Evolutionary conservation across 1,140 invertebrate species (phyloP), one percentile per base, ranked within the genome.

Genomic region (Penaeus japonicus): DNA sequence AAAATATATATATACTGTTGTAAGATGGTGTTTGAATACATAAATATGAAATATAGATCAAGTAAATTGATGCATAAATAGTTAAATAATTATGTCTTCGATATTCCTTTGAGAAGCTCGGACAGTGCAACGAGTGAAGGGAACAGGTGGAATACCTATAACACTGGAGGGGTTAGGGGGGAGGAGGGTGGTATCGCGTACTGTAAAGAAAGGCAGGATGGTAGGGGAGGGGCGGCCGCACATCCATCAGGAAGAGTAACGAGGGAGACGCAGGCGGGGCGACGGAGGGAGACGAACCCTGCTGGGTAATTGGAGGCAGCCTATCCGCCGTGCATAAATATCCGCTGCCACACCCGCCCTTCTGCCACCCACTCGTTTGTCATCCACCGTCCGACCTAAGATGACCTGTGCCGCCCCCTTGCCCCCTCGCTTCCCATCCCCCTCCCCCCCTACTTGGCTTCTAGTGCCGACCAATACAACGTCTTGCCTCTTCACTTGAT

Each of bases 291-390:
- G 87, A 89, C 87, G 87, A 89, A 89, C 87, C 87, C 87, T 84
- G 87, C 87, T 89, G 87, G 82, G 87, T 89, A 89, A 89, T 89
- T 89, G 87, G 87, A 89, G 82, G 87, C 87, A 85, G 82, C 81
- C 83, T 85, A 85, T 57, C 87, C 82, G 82, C 82, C 87, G 81
- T 59, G 87, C 87, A 89, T 89, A 89, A 89, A 89, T 89, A 84
- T 85, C 87, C 83, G 32, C 54, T 35, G 82, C 82, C 82, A 78
- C 82, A 53, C 87, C 87, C 87, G 87, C 82, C 87, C 81, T 59
- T 54, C 79, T 82, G 81, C 87, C 82, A 84, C 57, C 83, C 83
- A 30, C 82, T 78, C 87, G 87, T 89, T 89, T 89, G 82, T 89
- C 83, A 89, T 84, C 77, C 82, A 77, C 79, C 86, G 53, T 53